A percentile compares a stretch with the other conserved stretches of the same genome.
These are phyloP conservation scores for Cerastis leucographa DNA, from an alignment of 2,888 invertebrate genomes.

Conservation along the genomic window DNA sequence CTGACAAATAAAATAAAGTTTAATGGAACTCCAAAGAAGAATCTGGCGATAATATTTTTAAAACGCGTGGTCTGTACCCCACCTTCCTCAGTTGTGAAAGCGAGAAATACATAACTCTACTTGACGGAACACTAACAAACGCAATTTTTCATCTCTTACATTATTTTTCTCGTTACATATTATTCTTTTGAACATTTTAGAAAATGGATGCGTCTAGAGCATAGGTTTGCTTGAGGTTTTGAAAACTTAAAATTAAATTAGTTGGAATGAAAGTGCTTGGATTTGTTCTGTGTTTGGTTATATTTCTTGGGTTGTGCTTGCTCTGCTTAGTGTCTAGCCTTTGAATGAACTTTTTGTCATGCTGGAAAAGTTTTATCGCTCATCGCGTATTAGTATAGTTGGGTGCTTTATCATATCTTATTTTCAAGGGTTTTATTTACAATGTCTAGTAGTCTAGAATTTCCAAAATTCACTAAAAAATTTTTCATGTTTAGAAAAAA, in stretches of 20 bases:
- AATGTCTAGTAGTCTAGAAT: neutral
- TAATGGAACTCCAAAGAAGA: neutral
- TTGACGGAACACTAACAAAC: conserved; percentile 73
- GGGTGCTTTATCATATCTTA: no score
- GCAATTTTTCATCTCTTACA: conserved; percentile 73
- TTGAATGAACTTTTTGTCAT: neutral
- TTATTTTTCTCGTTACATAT: conserved; percentile 68
- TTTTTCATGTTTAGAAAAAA: neutral
- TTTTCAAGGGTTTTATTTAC: neutral
- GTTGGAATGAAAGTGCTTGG: conserved; percentile 43
- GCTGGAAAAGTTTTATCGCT: neutral
- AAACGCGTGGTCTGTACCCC: conserved; percentile 18
- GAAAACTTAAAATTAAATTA: conserved; percentile 37
- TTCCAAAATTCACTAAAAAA: neutral
- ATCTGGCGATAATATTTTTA: conserved; percentile 24
- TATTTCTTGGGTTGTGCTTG: neutral
- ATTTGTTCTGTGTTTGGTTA: neutral
- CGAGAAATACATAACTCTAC: conserved; percentile 62
- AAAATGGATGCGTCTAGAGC: conserved; percentile 18
- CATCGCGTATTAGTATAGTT: neutral
- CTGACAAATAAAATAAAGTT: neutral
- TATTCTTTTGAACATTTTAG: conserved; percentile 52
- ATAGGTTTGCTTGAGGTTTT: conserved; percentile 16
- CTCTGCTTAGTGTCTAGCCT: neutral
- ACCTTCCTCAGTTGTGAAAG: conserved; percentile 21